Evolutionary conservation across 2,888 invertebrate species (phyloP).

Genomic region (Corythucha ciliata): DNA sequence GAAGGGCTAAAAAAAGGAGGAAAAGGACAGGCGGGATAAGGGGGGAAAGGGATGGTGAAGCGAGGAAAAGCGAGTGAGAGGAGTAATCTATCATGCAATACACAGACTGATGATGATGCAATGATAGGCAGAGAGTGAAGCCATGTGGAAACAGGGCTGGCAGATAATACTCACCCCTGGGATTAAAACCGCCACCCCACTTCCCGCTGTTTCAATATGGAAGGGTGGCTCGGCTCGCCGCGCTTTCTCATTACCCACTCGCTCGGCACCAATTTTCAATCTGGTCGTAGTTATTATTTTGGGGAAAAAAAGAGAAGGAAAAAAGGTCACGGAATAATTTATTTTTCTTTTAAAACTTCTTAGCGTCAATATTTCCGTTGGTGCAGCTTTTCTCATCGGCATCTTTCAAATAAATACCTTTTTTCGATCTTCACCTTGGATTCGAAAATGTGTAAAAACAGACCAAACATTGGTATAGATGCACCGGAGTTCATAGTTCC

Average conservation of each 20-base stretch:
- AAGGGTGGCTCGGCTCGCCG: slow-evolving; percentile 15
- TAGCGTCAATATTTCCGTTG: too few relatives aligned
- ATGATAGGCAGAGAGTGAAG: slow-evolving; percentile 26
- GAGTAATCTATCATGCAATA: slow-evolving; percentile 26
- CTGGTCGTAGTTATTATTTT: slow-evolving; percentile 16
- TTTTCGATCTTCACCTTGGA: too few relatives aligned
- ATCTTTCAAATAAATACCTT: too few relatives aligned
- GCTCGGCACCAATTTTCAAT: slow-evolving; percentile 25
- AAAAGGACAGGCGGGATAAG: not conserved
- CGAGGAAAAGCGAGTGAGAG: too few relatives aligned
- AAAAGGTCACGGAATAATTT: too few relatives aligned
- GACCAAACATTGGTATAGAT: too few relatives aligned
- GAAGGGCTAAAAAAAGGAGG: not conserved
- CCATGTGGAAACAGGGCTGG: slow-evolving; percentile 26
- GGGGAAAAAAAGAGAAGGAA: too few relatives aligned
- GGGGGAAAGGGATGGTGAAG: not conserved
- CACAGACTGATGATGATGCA: slow-evolving; percentile 27
- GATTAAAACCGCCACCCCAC: slow-evolving; percentile 3
- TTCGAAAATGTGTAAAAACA: too few relatives aligned
- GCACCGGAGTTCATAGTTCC: too few relatives aligned
- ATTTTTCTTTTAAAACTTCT: too few relatives aligned
- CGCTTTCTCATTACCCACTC: slow-evolving; percentile 26
- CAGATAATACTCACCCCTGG: slow-evolving; percentile 21
- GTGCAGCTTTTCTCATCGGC: too few relatives aligned
- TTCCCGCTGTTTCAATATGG: slow-evolving; percentile 23